Conservation (phyloP, 2,888 invertebrate species). For the Flabesymbios commensalis region DNA sequence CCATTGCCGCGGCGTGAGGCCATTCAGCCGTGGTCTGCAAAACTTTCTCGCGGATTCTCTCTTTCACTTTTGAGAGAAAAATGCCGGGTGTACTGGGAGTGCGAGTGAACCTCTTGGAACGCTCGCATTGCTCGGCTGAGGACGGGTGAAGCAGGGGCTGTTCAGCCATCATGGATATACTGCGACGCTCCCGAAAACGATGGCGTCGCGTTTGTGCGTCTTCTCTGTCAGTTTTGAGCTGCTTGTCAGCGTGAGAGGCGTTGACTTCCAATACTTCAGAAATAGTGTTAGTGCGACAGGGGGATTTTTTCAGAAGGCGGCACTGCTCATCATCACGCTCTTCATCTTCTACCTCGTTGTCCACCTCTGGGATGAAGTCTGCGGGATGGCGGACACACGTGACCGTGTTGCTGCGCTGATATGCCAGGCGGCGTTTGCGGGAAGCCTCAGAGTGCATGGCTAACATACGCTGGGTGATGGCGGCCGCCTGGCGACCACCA, state of each 20-base stretch:
- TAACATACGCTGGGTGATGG: too few relatives aligned
- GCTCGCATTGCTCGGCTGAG: neutral
- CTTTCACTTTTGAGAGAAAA: constrained; percentile 33
- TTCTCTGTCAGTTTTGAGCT: neutral
- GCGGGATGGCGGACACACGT: neutral
- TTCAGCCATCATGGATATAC: neutral
- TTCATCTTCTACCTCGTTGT: neutral
- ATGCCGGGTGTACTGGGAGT: constrained; percentile 13
- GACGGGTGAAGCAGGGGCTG: neutral
- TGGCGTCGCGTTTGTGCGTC: neutral
- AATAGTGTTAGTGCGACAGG: too few relatives aligned
- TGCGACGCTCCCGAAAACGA: neutral
- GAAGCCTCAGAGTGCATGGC: too few relatives aligned
- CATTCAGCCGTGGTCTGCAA: constrained; percentile 37
- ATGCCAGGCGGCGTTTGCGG: constrained; percentile 1
- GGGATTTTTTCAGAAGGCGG: too few relatives aligned
- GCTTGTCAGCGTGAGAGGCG: neutral
- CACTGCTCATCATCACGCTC: too few relatives aligned
- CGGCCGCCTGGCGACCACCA: too few relatives aligned
- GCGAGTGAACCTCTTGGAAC: neutral
- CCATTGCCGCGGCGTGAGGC: constrained; percentile 32
- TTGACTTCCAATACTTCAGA: too few relatives aligned
- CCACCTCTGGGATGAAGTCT: neutral
- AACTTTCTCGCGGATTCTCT: constrained; percentile 35
- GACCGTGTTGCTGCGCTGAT: neutral